Percentiles rank a stretch among this genome's conserved stretches.
Conservation (phyloP, 2,113 vertebrate genomes). For the Eulemur macaco region DNA sequence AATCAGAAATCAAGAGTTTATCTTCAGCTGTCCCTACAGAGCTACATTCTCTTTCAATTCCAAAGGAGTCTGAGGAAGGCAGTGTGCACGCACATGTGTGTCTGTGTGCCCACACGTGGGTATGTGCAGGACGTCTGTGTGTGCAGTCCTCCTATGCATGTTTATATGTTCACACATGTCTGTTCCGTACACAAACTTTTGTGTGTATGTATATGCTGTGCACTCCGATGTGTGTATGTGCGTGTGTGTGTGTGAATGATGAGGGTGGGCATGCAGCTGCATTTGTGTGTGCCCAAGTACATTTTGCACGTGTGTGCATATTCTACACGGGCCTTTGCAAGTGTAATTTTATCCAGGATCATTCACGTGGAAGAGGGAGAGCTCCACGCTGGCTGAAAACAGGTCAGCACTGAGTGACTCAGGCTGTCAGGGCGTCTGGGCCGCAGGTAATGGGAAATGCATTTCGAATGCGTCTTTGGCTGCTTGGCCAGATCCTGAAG, state of each 20-base stretch:
- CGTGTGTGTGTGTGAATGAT: not conserved
- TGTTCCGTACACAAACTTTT: not conserved
- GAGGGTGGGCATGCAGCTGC: too few relatives aligned
- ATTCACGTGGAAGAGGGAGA: slow-evolving; percentile 8
- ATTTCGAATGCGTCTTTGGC: not conserved
- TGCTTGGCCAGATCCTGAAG: not conserved
- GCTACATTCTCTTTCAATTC: slow-evolving; percentile 49
- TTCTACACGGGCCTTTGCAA: slow-evolving; percentile 4
- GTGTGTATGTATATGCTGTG: not conserved
- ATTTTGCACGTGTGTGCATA: not conserved
- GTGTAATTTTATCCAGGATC: not conserved
- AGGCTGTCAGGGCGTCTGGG: slow-evolving; percentile 12
- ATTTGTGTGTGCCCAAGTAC: not conserved
- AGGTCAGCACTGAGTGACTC: slow-evolving; percentile 55
- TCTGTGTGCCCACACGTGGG: fast-evolving
- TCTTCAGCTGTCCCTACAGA: slow-evolving; percentile 71
- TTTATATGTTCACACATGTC: too few relatives aligned
- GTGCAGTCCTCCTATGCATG: not conserved
- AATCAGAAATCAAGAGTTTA: slow-evolving; percentile 78
- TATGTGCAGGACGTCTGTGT: not conserved
- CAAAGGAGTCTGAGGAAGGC: slow-evolving; percentile 3
- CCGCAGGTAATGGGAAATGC: slow-evolving; percentile 49
- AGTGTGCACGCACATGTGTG: not conserved
- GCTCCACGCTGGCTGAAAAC: not conserved
- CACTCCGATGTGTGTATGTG: fast-evolving